A percentile compares a stretch with the other conserved stretches of the same genome.
These are phyloP conservation scores for Oscheius sp. DNA, from an alignment of 2,888 invertebrate genomes.

Conservation along the genomic window DNA sequence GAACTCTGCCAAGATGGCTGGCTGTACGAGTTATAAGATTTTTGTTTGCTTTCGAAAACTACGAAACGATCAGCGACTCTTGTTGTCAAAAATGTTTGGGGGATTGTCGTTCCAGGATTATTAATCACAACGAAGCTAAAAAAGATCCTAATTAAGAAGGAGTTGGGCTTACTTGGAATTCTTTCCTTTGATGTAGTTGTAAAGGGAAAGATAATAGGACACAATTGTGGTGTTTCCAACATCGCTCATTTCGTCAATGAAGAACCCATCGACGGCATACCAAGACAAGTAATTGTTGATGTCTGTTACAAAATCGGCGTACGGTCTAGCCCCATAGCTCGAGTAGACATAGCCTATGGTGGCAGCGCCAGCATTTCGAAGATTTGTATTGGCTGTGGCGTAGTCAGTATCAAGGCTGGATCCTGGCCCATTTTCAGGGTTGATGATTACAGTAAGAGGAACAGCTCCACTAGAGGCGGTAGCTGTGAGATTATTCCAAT, in stretches of 20 bases:
- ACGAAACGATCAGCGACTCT: slow-evolving; percentile 9
- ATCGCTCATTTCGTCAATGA: slow-evolving; percentile 12
- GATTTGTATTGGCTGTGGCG: neutral
- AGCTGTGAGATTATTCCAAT: neutral
- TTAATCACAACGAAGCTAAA: slow-evolving; percentile 1
- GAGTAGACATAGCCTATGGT: slow-evolving; percentile 8
- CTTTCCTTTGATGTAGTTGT: slow-evolving; percentile 8
- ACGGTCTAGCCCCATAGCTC: neutral
- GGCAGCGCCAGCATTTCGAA: neutral
- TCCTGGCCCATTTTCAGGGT: slow-evolving; percentile 13
- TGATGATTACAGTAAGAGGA: neutral
- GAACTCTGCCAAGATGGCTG: neutral
- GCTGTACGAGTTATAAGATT: neutral
- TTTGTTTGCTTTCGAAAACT: neutral
- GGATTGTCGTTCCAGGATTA: slow-evolving; percentile 9
- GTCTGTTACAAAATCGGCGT: neutral
- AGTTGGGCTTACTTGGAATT: neutral
- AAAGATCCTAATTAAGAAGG: neutral
- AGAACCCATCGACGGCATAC: slow-evolving; percentile 17
- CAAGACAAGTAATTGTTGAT: neutral
- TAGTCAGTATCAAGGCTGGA: neutral
- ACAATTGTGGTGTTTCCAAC: neutral
- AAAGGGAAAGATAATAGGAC: slow-evolving; percentile 5
- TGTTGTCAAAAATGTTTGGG: neutral
- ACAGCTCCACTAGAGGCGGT: neutral